phyloP scores from a whole-genome alignment of 2,888 invertebrate species.

The Callimorpha dominula region DNA sequence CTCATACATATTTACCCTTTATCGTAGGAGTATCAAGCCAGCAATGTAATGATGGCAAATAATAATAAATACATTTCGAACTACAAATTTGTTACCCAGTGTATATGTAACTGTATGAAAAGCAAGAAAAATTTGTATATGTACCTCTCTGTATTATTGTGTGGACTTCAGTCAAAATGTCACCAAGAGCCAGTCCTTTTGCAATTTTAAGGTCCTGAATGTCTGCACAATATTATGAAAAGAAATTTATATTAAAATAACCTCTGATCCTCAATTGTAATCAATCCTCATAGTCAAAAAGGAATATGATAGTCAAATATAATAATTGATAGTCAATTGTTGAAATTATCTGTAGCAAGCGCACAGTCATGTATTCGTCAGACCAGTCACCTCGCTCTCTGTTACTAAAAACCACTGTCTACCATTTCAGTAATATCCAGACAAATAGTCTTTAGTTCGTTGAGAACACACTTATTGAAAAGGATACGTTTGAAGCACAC shows the following conservation, averaged over 20 bases:
- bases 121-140: neutral
- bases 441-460: neutral
- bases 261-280: neutral
- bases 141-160: slow-evolving; percentile 94
- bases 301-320: no score
- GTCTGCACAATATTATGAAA: slow-evolving; percentile 76
- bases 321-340: no score
- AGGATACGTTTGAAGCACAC: slow-evolving; percentile 93
- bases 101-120: neutral
- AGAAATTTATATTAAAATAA: slow-evolving; percentile 13
- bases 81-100: no score
- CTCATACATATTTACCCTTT: no score
- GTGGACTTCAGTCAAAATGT: slow-evolving; percentile 97
- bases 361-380: no score
- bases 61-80: neutral
- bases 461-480: slow-evolving; percentile 43
- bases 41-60: neutral
- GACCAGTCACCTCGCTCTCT: no score
- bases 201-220: slow-evolving; percentile 93
- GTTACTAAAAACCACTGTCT: neutral
- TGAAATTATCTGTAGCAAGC: no score
- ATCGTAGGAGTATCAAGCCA: neutral
- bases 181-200: slow-evolving; percentile 97
- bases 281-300: no score
- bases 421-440: neutral